Evolutionary conservation across 1,140 invertebrate genomes (phyloP).

Genomic region (Drosophila baimaii): DNA sequence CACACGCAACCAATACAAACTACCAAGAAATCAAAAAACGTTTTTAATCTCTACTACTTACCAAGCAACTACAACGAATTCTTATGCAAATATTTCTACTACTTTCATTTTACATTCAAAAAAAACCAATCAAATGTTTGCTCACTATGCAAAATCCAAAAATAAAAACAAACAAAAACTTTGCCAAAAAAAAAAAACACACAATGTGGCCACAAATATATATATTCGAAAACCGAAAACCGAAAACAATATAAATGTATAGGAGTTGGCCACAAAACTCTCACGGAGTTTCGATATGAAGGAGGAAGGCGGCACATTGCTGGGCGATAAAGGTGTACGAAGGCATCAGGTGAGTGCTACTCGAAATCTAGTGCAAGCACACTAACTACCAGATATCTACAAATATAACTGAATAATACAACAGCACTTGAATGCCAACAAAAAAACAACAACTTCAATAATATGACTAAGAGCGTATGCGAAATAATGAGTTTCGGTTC

Average conservation of each 20-base stretch:
- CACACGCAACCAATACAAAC: slow-evolving; percentile 43
- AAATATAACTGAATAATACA: slow-evolving; percentile 42
- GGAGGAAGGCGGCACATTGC: slow-evolving; percentile 89
- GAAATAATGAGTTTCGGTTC: slow-evolving; percentile 33
- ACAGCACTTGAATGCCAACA: slow-evolving; percentile 74
- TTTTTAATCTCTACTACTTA: slow-evolving; percentile 55
- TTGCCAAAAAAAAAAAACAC: slow-evolving; percentile 20
- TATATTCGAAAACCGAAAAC: slow-evolving; percentile 25
- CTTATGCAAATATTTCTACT: slow-evolving; percentile 82
- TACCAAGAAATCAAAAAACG: slow-evolving; percentile 50
- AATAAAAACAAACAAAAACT: slow-evolving; percentile 28
- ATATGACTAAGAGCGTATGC: slow-evolving; percentile 36
- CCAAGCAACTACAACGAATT: slow-evolving; percentile 68
- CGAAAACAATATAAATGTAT: slow-evolving; percentile 64
- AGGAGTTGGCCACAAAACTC: slow-evolving; percentile 93
- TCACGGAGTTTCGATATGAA: slow-evolving; percentile 94
- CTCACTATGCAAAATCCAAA: slow-evolving; percentile 63
- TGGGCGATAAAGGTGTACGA: slow-evolving; percentile 87
- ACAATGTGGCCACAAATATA: slow-evolving; percentile 40
- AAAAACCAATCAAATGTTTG: slow-evolving; percentile 53
- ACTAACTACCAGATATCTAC: slow-evolving; percentile 44
- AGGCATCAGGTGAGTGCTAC: slow-evolving; percentile 84
- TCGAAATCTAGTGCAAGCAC: slow-evolving; percentile 56
- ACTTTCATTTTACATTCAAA: slow-evolving; percentile 77
- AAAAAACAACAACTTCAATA: slow-evolving; percentile 39